These are phyloP conservation scores for Zygogramma bicolorata DNA, from an alignment of 2,888 invertebrate species.

Conservation along the genomic window DNA sequence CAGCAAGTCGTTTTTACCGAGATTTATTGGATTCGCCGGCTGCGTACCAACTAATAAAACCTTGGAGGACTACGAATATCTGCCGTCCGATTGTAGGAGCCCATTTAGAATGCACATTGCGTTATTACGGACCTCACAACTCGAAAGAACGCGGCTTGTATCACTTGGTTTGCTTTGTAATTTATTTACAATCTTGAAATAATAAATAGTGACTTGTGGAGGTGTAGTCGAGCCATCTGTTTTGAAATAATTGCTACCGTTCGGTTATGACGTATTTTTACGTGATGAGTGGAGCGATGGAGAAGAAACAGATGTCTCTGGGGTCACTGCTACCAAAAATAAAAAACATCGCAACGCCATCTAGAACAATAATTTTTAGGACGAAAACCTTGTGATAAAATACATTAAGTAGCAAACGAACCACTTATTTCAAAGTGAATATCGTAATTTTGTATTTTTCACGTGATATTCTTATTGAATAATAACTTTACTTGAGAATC, in stretches of 20 bases:
- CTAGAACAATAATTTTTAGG: too few species aligned
- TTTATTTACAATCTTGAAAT: conserved; percentile 38
- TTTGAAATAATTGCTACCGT: neutral
- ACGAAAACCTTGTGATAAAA: too few species aligned
- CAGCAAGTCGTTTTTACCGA: conserved; percentile 51
- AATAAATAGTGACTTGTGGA: conserved; percentile 34
- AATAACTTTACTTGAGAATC: too few species aligned
- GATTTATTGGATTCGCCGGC: conserved; percentile 56
- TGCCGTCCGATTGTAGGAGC: conserved; percentile 47
- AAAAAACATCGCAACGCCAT: too few species aligned
- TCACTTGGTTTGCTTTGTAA: conserved; percentile 37
- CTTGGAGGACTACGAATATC: conserved; percentile 41
- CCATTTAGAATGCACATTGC: conserved; percentile 57
- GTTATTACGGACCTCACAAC: conserved; percentile 56
- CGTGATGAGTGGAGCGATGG: neutral
- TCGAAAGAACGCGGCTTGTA: conserved; percentile 48
- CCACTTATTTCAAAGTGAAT: too few species aligned
- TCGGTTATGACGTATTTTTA: neutral
- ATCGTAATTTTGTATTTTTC: too few species aligned
- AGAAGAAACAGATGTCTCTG: too few species aligned
- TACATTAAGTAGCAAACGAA: too few species aligned
- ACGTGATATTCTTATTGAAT: too few species aligned
- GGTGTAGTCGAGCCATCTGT: conserved; percentile 32
- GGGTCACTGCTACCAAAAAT: too few species aligned
- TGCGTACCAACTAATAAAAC: conserved; percentile 55